Evolutionary conservation across 2,113 vertebrate species (phyloP).

Genomic region (Podiceps cristatus): DNA sequence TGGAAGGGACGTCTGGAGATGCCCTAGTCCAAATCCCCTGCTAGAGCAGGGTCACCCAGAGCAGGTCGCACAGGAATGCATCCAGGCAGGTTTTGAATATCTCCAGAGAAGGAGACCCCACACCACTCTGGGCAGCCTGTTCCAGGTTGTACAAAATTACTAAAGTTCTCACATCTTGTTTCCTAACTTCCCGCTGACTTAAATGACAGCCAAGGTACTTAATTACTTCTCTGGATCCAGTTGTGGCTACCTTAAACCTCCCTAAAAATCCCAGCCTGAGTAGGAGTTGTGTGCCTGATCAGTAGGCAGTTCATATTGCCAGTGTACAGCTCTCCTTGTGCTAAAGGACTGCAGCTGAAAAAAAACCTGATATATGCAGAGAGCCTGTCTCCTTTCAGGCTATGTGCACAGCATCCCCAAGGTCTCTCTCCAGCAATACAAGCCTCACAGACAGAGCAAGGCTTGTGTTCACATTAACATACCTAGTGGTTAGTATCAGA

Average conservation of each 20-base stretch:
- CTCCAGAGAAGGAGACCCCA: no score
- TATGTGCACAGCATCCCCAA: neutral
- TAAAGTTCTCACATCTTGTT: neutral
- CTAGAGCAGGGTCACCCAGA: no score
- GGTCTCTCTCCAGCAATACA: neutral
- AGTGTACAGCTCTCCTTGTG: neutral
- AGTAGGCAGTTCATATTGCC: neutral
- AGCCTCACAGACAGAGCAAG: neutral
- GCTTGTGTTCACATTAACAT: neutral
- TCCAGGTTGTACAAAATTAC: neutral
- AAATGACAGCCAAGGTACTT: neutral
- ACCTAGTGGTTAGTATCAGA: neutral
- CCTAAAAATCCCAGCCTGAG: neutral
- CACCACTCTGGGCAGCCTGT: no score
- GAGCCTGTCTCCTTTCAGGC: neutral
- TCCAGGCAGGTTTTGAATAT: no score
- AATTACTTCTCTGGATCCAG: neutral
- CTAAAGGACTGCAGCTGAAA: neutral
- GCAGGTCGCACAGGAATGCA: no score
- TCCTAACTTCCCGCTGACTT: neutral
- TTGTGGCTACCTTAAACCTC: neutral
- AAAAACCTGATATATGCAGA: neutral
- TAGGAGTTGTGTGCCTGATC: neutral
- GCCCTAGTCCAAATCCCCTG: no score
- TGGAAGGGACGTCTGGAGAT: no score